Conservation (phyloP, 2,888 invertebrate species). For the Erebia ligea region DNA sequence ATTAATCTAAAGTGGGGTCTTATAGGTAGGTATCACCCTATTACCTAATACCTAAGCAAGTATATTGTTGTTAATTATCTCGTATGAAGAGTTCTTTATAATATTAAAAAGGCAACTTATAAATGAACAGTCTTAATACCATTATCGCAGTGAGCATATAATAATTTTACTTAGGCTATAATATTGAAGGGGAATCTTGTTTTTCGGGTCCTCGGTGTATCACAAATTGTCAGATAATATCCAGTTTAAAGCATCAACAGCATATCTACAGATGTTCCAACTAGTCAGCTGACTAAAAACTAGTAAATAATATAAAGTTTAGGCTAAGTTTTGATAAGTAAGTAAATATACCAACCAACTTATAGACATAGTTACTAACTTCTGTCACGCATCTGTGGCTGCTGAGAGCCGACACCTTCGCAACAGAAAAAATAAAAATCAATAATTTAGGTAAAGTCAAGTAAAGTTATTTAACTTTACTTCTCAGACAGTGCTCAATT, state of each 20-base stretch:
- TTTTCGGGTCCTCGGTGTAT: conserved; percentile 26
- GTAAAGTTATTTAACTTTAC: too few relatives aligned
- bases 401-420: too few relatives aligned
- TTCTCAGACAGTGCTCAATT: too few relatives aligned
- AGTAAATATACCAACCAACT: too few relatives aligned
- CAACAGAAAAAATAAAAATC: too few relatives aligned
- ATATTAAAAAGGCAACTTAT: neutral
- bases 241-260: conserved; percentile 33
- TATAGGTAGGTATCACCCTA: too few relatives aligned
- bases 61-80: neutral
- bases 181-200: conserved; percentile 21
- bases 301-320: neutral
- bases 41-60: too few relatives aligned
- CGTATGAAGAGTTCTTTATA: neutral
- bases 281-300: neutral
- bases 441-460: too few relatives aligned
- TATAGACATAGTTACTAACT: too few relatives aligned
- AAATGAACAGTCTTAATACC: conserved; percentile 3
- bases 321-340: neutral
- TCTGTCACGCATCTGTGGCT: too few relatives aligned
- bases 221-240: conserved; percentile 43
- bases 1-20: too few relatives aligned
- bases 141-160: conserved; percentile 12
- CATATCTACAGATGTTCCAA: conserved; percentile 2
- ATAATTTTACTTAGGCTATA: conserved; percentile 18